Evolutionary conservation across 2,113 vertebrate genomes (phyloP).

Genomic region (Catharus minimus): DNA sequence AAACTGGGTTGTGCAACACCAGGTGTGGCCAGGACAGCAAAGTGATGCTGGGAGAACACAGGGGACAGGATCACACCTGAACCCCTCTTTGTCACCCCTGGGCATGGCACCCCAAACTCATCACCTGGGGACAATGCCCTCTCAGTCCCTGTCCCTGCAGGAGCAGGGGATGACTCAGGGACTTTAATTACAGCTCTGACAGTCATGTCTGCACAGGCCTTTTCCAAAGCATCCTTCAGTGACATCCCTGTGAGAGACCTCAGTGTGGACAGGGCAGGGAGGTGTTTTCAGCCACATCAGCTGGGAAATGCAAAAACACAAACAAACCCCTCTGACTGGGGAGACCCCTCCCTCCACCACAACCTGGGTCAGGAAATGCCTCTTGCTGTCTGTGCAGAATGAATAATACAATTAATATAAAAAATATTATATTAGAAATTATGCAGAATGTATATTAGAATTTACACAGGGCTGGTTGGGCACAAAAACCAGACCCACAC

Average conservation of each 20-base stretch:
- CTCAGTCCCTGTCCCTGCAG: not conserved
- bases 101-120: not conserved
- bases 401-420: too few relatives aligned
- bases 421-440: too few relatives aligned
- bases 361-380: fast-evolving
- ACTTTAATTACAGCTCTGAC: not conserved
- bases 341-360: not conserved
- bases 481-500: not conserved
- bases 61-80: not conserved
- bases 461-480: fast-evolving
- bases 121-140: fast-evolving
- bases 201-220: fast-evolving
- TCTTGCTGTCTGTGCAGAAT: not conserved
- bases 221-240: not conserved
- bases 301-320: not conserved
- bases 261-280: not conserved
- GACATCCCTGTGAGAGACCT: not conserved
- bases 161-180: not conserved
- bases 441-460: too few relatives aligned
- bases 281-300: not conserved
- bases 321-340: not conserved
- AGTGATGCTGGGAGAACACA: too few relatives aligned
- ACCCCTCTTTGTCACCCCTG: not conserved
- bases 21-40: not conserved
- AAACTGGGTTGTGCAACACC: not conserved